Percentiles rank a stretch among this genome's conserved stretches.
Evolutionary conservation across 1,140 invertebrate species (phyloP).

Genomic region (Cydia splendana): DNA sequence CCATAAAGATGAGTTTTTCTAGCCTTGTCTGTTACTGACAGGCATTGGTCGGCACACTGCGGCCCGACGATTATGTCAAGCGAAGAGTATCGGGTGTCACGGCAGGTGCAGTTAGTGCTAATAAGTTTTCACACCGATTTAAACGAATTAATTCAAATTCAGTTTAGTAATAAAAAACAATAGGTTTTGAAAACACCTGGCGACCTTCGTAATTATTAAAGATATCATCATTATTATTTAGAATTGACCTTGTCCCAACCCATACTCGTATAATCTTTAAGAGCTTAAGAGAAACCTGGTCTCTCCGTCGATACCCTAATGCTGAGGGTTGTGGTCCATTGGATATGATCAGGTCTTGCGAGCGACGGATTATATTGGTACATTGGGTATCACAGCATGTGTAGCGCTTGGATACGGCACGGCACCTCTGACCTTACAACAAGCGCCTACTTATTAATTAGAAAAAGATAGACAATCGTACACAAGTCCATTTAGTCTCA

Average conservation of each 20-base stretch:
- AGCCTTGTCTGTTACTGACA: neutral
- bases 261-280: too few relatives aligned
- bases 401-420: constrained; percentile 37
- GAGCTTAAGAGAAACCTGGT: too few relatives aligned
- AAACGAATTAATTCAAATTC: constrained; percentile 3
- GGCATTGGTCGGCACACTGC: constrained; percentile 34
- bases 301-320: too few relatives aligned
- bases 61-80: constrained; percentile 56
- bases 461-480: neutral
- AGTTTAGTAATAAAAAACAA: neutral
- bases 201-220: too few relatives aligned
- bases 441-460: neutral
- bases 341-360: too few relatives aligned
- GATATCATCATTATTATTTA: too few relatives aligned
- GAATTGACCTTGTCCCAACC: too few relatives aligned
- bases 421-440: constrained; percentile 32
- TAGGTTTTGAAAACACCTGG: too few relatives aligned
- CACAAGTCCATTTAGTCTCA: neutral
- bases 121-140: constrained; percentile 48
- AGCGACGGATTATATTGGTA: too few relatives aligned
- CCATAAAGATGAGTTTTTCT: neutral
- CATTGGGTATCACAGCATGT: too few relatives aligned
- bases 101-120: constrained; percentile 58
- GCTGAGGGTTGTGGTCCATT: too few relatives aligned
- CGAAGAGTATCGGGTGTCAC: constrained; percentile 52